Base-by-base conservation (phyloP, 2,888 invertebrate species). In the Polydesmus complanatus region DNA sequence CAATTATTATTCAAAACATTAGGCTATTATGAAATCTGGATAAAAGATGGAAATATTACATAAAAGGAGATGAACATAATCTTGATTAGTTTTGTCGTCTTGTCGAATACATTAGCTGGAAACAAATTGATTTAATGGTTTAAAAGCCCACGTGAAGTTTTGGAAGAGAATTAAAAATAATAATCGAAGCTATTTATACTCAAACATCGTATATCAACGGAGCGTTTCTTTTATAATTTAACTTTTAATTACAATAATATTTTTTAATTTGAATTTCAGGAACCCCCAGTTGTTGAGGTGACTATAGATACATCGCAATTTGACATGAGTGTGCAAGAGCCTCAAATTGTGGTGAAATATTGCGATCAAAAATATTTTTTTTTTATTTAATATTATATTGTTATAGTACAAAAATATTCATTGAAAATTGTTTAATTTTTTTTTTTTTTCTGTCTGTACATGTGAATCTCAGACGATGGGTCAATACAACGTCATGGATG, bases 201-300 rank as follows among this genome's bases (percentile, higher is more conserved):
- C 50, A 3, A 21, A 2, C 11, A 50, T 22, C 2, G 22, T 50
- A 8, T 50, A 2, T 11, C 50, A 50, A n/a, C n/a, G n/a, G n/a
- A n/a, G n/a, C n/a, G n/a, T n/a, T n/a, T n/a, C n/a, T n/a, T n/a
- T n/a, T n/a, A n/a, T n/a, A n/a, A n/a, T n/a, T n/a, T n/a, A n/a
- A n/a, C n/a, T n/a, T n/a, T n/a, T n/a, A n/a, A n/a, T n/a, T n/a
- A n/a, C n/a, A n/a, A n/a, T n/a, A n/a, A n/a, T n/a, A n/a, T n/a
- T n/a, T n/a, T n/a, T n/a, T n/a, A n/a, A n/a, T n/a, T n/a, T n/a
- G n/a, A n/a, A n/a, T n/a, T n/a, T n/a, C n/a, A 47, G 57, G 48
- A 57, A 8, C 49, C 57, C 11, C 57, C 57, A n/a, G 57, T 57
- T 49, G 57, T 57, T 25, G 57, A 57, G 48, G 57, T 57, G 47